Percentiles rank a stretch among this genome's conserved stretches.
These are phyloP conservation scores for Catharus minimus DNA, from an alignment of 2,113 vertebrate species.

Conservation along the genomic window DNA sequence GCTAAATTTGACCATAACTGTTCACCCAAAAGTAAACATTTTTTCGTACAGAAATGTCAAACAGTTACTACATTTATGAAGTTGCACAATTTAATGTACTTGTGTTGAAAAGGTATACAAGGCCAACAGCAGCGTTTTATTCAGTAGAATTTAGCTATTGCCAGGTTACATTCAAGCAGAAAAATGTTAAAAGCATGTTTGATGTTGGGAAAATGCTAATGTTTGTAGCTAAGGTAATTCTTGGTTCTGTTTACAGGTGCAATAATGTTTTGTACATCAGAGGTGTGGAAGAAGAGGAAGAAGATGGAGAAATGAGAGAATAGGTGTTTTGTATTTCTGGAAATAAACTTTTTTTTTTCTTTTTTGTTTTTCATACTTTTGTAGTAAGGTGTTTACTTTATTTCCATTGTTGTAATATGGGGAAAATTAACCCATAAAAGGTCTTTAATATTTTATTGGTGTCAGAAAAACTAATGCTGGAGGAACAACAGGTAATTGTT, in stretches of 20 bases:
- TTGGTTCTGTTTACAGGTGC: constrained; percentile 80
- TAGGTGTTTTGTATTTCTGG: constrained; percentile 79
- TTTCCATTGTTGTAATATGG: not conserved
- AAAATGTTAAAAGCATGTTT: not conserved
- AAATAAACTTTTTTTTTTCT: constrained; percentile 62
- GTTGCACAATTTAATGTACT: rapidly evolving
- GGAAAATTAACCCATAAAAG: not conserved
- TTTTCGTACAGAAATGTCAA: not conserved
- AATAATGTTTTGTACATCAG: constrained; percentile 98
- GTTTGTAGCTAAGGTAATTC: not conserved
- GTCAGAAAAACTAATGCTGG: not conserved
- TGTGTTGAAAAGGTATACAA: not conserved
- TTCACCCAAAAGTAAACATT: not conserved
- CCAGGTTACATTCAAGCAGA: not conserved
- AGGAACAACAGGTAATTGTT: not conserved
- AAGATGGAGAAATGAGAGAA: constrained; percentile 99
- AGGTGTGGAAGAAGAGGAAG: constrained; percentile 98
- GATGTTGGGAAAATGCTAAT: not conserved
- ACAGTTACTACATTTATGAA: not conserved
- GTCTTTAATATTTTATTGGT: not conserved
- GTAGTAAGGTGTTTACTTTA: not conserved
- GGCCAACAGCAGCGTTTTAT: not conserved
- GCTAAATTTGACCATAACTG: rapidly evolving
- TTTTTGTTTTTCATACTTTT: constrained; percentile 60
- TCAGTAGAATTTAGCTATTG: not conserved